Base-by-base conservation (phyloP, 2,113 vertebrate genomes). In the Fregata magnificens region DNA sequence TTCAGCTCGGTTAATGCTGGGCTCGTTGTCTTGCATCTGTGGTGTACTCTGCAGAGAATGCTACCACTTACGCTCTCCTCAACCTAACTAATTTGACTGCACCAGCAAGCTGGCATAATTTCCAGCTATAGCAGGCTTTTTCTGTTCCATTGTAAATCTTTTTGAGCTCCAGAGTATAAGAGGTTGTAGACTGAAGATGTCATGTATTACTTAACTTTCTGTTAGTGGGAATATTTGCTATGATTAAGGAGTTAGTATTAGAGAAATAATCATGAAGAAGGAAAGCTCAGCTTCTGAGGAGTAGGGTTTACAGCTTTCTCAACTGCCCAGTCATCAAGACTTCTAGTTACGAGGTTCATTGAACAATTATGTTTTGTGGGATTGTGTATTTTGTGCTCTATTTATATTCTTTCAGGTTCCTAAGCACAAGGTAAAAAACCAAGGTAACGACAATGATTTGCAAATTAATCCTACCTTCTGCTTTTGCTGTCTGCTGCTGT, bases 41-140 rank as follows among this genome's bases (percentile, higher is more conserved):
- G 4, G 52, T 5, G 11, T 52, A 0, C 31, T 61, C 16, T 58
- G 56, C 65, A 63, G 38, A 55, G 53, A 55, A 34, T 44, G 32
- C 72, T 80, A 1, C 34, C 21, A 4, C 3, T 80, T 53, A 18
- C 0, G 1, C 7, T 53, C 18, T 67, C 25, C 10, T 82, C n/a
- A 62, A 5, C 7, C 31, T 67, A 19, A 32, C 19, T 50, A 24
- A 14, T n/a, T 13, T 71, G 58, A 32, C 67, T 86, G 34, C 2
- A 45, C 29, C 6, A 73, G n/a, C 40, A 72, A 50, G n/a, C 67
- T 69, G 29, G 16, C 12, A 11, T 47, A 28, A 29, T 21, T 77
- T 73, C 11, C 17, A 81, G 34, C 9, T 70, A 7, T 56, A 89
- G 49, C 38, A 65, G 24, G 13, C 44, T 38, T 59, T 40, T 83